These are phyloP conservation scores for Catocala nupta DNA, from an alignment of 2,888 invertebrate species.

Conservation along the genomic window DNA sequence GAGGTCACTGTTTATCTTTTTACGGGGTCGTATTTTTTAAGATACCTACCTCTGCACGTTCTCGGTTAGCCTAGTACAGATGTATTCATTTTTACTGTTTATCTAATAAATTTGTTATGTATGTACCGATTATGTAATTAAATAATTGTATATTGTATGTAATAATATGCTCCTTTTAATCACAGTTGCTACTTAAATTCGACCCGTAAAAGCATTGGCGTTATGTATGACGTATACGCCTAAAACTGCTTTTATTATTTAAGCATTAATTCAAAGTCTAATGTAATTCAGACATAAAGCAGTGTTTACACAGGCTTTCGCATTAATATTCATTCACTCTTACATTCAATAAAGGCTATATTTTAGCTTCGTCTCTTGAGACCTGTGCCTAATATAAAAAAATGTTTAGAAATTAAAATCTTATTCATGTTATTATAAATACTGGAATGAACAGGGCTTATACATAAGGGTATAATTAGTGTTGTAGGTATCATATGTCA, in stretches of 20 bases:
- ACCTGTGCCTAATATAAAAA: neutral
- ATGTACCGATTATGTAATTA: no score
- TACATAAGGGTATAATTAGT: neutral
- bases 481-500: no score
- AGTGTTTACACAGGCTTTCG: conserved; percentile 29
- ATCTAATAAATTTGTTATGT: no score
- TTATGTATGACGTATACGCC: no score
- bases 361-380: conserved; percentile 24
- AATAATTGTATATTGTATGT: neutral
- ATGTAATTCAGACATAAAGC: conserved; percentile 33
- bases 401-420: no score
- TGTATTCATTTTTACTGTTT: no score
- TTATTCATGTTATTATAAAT: no score
- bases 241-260: conserved; percentile 2
- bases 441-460: no score
- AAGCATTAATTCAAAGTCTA: conserved; percentile 31
- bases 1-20: no score
- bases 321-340: conserved; percentile 42
- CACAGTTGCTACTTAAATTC: no score
- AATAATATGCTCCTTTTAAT: neutral
- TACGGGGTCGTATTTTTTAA: neutral
- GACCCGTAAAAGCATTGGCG: no score
- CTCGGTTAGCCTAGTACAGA: conserved; percentile 1
- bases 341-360: conserved; percentile 29
- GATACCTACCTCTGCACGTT: conserved; percentile 6